Evolutionary conservation across 2,797 vertebrate species (phyloP), one percentile per base, ranked within the genome.

Genomic region (Hoplostethus atlanticus): DNA sequence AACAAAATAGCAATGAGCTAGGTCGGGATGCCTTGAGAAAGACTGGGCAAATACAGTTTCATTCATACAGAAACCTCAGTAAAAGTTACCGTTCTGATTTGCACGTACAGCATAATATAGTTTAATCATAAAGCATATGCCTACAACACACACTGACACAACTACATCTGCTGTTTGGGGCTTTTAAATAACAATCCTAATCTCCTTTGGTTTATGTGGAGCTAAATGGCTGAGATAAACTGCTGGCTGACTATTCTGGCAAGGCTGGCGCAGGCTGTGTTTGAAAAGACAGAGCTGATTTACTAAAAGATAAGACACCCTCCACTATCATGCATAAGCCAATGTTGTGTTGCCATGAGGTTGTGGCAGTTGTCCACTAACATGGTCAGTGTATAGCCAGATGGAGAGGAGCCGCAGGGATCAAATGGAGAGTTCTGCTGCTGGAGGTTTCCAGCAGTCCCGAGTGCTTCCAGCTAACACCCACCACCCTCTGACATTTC

Each of bases 321-420:
- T 78, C 59, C 48, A 51, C 76, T 71, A 69, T 73, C 58, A 75
- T 47, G 76, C 76, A 77, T 63, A 56, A 81, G 79, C 83, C 77
- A 79, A 69, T 75, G 77, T 76, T 70, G 66, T 13, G 73, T 47
- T 66, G 75, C 81, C 76, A 79, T 31, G 59, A 90, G 75, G 77
- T 74, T 59, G 76, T 82, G 84, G 81, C 86, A 85, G 84, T 84
- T 71, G 79, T 82, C 83, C 85, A 72, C 86, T 86, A 86, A 89
- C 85, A 79, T 83, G 87, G 87, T 86, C 89, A 84, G 77, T 40
- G 31, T 69, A 84, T 64, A 81, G 91, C 86, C 91, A 93, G 91
- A 91, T 93, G 91, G 90, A 89, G 85, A 73, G 34, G 73, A 88
- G 90, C 91, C 89, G 87, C 81, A 62, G 85, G 84, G 86, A 91